A percentile compares a stretch with the other conserved stretches of the same genome.
These are phyloP conservation scores for Leucophenga montana DNA, from an alignment of 2,888 invertebrate species.

Conservation along the genomic window DNA sequence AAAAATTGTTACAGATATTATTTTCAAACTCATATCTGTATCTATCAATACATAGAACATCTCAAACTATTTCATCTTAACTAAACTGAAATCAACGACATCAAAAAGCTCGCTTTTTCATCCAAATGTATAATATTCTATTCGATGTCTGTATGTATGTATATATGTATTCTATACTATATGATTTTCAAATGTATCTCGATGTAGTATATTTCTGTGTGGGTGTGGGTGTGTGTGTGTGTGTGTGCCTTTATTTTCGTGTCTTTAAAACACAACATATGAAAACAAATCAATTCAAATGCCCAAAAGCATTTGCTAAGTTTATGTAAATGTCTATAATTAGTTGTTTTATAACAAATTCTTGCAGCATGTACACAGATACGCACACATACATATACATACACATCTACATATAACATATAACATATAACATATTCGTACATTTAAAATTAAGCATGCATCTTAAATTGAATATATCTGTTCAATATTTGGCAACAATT, in stretches of 20 bases:
- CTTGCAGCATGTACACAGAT: background rate
- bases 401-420: background rate
- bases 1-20: background rate
- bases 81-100: conserved; percentile 16
- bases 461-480: conserved; percentile 42
- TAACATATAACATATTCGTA: background rate
- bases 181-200: no score
- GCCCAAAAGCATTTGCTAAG: no score
- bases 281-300: no score
- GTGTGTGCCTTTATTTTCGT: conserved; percentile 37
- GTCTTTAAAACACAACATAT: conserved; percentile 10
- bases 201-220: background rate
- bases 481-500: conserved; percentile 34
- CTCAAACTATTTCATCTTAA: conserved; percentile 7
- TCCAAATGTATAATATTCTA: background rate
- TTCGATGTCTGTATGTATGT: background rate
- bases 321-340: conserved; percentile 21
- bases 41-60: background rate
- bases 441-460: background rate
- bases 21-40: background rate
- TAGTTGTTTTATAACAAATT: no score
- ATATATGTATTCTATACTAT: background rate
- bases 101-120: background rate
- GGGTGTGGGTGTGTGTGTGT: conserved; percentile 23
- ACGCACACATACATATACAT: background rate